A percentile compares a stretch with the other conserved stretches of the same genome.
Evolutionary conservation across 53 echinoderm and acorn worm genomes (phyloP).

Genomic region (Mesocentrotus franciscanus): DNA sequence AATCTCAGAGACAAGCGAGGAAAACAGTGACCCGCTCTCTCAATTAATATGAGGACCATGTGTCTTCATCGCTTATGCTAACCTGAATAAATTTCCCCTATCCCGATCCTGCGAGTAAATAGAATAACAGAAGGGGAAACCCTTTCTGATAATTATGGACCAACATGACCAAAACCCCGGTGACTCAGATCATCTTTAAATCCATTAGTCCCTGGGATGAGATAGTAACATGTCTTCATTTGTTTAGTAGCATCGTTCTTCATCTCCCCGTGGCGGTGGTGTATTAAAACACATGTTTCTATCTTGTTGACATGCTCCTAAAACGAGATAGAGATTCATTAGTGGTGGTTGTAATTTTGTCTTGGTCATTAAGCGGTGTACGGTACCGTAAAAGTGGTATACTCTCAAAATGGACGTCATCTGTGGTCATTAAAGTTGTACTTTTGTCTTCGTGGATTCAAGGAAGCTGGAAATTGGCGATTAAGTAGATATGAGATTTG

Average conservation of each 20-base stretch:
- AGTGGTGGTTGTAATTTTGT: not conserved
- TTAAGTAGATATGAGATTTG: not conserved
- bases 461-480: not conserved
- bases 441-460: slow-evolving; percentile 2
- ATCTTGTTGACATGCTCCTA: slow-evolving; percentile 1
- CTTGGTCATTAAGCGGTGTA: slow-evolving; percentile 29
- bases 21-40: slow-evolving; percentile 31
- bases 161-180: slow-evolving; percentile 16
- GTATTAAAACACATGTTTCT: slow-evolving; percentile 38
- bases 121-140: slow-evolving; percentile 47
- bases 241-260: slow-evolving; percentile 40
- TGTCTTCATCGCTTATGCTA: slow-evolving; percentile 41
- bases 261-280: slow-evolving; percentile 19
- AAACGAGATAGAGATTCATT: slow-evolving; percentile 27
- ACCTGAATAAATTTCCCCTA: slow-evolving; percentile 29
- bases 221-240: slow-evolving; percentile 27
- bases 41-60: slow-evolving; percentile 28
- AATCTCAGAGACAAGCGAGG: not conserved
- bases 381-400: not conserved
- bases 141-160: slow-evolving; percentile 30
- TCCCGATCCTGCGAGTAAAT: slow-evolving; percentile 44
- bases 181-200: slow-evolving; percentile 56
- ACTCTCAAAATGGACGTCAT: not conserved
- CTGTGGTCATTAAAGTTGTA: slow-evolving; percentile 42
- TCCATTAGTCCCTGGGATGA: slow-evolving; percentile 39